phyloP scores from a whole-genome alignment of 1,140 invertebrate genomes.

The Cyrtorhinus lividipennis region DNA sequence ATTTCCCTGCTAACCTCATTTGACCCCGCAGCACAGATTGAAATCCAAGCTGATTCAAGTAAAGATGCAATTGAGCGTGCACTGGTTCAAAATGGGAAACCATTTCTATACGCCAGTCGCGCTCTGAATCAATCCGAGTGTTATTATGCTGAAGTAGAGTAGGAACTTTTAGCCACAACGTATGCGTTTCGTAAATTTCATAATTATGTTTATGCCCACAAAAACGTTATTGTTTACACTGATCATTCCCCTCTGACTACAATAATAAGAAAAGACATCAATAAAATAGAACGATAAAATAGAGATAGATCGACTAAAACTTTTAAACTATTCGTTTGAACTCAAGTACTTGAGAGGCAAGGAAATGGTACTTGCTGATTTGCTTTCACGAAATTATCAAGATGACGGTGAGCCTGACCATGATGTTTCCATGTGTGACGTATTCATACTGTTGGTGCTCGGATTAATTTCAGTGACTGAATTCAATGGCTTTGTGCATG shows the following conservation, averaged over 20 bases:
- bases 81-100: slow-evolving; percentile 25
- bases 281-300: slow-evolving; percentile 28
- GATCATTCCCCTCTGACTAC: slow-evolving; percentile 25
- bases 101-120: slow-evolving; percentile 29
- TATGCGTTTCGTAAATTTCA: slow-evolving; percentile 24
- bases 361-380: slow-evolving; percentile 32
- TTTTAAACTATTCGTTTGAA: slow-evolving; percentile 26
- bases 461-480: slow-evolving; percentile 21
- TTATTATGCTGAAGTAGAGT: slow-evolving; percentile 24
- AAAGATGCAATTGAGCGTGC: slow-evolving; percentile 21
- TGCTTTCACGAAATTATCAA: slow-evolving; percentile 27
- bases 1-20: slow-evolving; percentile 23
- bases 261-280: slow-evolving; percentile 30
- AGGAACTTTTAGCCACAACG: slow-evolving; percentile 24
- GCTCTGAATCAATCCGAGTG: slow-evolving; percentile 24
- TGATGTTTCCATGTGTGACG: slow-evolving; percentile 21
- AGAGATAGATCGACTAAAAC: slow-evolving; percentile 29
- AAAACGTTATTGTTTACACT: slow-evolving; percentile 19
- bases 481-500: slow-evolving; percentile 24
- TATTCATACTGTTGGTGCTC: slow-evolving; percentile 22
- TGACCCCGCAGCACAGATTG: slow-evolving; percentile 22
- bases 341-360: slow-evolving; percentile 31
- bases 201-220: slow-evolving; percentile 24
- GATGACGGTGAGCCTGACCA: slow-evolving; percentile 26
- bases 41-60: slow-evolving; percentile 14